These are phyloP conservation scores for Sisor rabdophorus DNA, from an alignment of 2,113 vertebrate genomes.

Conservation along the genomic window DNA sequence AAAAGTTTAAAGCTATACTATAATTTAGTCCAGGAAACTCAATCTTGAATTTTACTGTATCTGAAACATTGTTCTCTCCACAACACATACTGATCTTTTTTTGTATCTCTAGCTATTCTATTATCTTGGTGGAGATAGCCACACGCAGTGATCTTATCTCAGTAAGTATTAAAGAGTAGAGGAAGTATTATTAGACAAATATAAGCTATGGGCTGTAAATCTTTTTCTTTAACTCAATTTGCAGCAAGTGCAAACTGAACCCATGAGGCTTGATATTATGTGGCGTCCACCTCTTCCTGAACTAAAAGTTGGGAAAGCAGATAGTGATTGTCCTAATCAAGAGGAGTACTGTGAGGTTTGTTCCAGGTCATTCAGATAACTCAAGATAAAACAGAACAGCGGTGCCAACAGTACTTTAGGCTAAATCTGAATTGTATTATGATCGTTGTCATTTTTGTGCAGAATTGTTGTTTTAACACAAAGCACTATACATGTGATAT, in stretches of 20 bases:
- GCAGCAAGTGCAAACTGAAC: slow-evolving; percentile 60
- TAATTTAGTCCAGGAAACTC: background rate
- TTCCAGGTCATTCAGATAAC: background rate
- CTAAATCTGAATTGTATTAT: too few species aligned
- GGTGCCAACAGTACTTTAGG: background rate
- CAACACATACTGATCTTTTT: background rate
- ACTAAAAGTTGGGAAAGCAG: slow-evolving; percentile 63
- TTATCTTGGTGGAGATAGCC: slow-evolving; percentile 73
- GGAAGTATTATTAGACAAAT: background rate
- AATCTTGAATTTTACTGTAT: background rate
- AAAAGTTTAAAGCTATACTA: background rate
- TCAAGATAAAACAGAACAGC: background rate
- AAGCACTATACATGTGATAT: too few species aligned
- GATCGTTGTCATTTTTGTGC: too few species aligned
- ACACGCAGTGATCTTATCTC: slow-evolving; percentile 66
- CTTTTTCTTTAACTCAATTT: background rate
- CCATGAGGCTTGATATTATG: slow-evolving; percentile 59
- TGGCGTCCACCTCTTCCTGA: slow-evolving; percentile 69
- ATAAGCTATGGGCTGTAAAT: background rate
- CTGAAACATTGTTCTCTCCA: too few species aligned
- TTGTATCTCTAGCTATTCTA: slow-evolving; percentile 62
- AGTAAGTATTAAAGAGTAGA: slow-evolving; percentile 57
- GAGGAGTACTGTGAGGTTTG: slow-evolving; percentile 70
- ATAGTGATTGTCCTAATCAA: slow-evolving; percentile 67
- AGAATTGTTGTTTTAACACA: too few species aligned